Base-by-base conservation (phyloP, 1,140 invertebrate species). In the Bombus affinis region DNA sequence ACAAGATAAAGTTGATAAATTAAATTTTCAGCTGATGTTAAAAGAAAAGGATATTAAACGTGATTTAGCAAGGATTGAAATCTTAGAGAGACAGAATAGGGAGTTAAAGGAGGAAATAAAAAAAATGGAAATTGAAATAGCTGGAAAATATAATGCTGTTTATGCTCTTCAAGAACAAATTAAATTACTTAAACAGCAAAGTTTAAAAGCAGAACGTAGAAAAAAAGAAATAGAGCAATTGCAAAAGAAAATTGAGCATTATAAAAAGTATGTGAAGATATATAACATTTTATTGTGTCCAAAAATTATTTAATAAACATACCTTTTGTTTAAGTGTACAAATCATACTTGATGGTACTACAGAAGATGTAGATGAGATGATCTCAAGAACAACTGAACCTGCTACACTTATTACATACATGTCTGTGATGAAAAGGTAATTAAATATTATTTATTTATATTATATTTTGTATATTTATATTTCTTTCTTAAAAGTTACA, bases 91-190 rank as follows among this genome's bases (percentile, higher is more conserved):
- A 35, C 92, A 95, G 87, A 93, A 91, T 83, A 73, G 78, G 71
- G 91, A 86, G 44, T 91, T 93, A 65, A 95, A 95, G 83, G 88
- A 92, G 39, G 93, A 96, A 88, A 88, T 96, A 35, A 93, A 93
- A 86, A 92, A 93, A 35, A 89, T 94, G 44, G 96, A 96, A 90
- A 92, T 92, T 77, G 93, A 95, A 85, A 47, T 96, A 25, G 93
- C 92, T 9, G 91, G 90, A 57, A 93, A 95, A 53, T 94, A 96
- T 65, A 95, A 95, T 4, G 92, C 93, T 3, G 93, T 96, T 70
- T 86, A 91, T 83, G 95, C 94, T 25, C 90, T 96, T 4, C 96
- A 96, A 85, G 95, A 96, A 6, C 96, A 96, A 91, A 88, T 96
- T 3, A 90, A 91, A 53, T 94, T 91, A 86, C 93, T 93, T 47